These are phyloP conservation scores for Neodontobutis hainanensis DNA, from an alignment of 2,113 vertebrate species.

Conservation along the genomic window DNA sequence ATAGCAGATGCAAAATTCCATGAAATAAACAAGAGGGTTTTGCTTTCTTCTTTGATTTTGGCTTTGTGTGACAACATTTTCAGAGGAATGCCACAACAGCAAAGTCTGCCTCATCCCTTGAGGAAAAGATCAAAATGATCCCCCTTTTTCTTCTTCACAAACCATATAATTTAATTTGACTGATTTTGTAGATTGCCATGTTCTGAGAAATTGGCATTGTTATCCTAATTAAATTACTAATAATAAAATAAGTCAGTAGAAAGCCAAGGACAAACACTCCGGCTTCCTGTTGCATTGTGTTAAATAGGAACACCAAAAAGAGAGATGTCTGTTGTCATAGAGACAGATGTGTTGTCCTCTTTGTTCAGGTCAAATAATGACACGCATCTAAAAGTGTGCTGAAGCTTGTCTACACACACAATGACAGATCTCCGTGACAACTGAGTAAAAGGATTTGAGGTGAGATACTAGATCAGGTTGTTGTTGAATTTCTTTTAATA, in stretches of 20 bases:
- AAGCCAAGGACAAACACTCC: too few relatives aligned
- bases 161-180: neutral
- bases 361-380: neutral
- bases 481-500: conserved; percentile 12
- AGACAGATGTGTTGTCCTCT: neutral
- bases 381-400: neutral
- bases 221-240: neutral
- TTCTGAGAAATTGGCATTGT: conserved; percentile 5
- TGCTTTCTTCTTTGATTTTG: neutral
- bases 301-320: too few relatives aligned
- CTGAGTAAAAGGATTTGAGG: neutral
- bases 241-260: too few relatives aligned
- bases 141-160: neutral
- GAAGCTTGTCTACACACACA: neutral
- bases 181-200: neutral
- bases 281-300: too few relatives aligned
- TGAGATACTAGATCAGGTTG: too few relatives aligned
- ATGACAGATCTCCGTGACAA: neutral
- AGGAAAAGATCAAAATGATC: neutral
- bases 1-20: neutral
- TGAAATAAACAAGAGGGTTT: neutral
- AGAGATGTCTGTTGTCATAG: neutral
- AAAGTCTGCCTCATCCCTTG: neutral
- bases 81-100: neutral
- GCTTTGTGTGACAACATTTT: neutral